A percentile compares a stretch with the other conserved stretches of the same genome.
phyloP scores from a whole-genome alignment of 2,888 invertebrate species.

The Parascotia fuliginaria region DNA sequence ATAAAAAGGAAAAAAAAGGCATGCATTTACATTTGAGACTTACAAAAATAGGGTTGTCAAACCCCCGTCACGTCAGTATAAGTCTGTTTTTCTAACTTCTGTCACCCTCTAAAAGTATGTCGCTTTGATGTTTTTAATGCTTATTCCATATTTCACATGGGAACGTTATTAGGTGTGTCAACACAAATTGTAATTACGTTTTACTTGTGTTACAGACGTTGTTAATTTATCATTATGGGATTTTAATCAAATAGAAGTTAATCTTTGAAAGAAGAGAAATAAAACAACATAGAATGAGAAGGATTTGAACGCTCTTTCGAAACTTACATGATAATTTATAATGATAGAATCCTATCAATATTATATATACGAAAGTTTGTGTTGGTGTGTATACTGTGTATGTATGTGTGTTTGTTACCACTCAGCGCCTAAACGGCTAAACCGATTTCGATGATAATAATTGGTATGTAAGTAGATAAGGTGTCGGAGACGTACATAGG shows the following conservation, averaged over 20 bases:
- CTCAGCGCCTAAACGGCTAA: too few relatives aligned
- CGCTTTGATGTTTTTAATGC: constrained; percentile 54
- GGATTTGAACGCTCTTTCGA: too few relatives aligned
- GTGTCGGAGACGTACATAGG: too few relatives aligned
- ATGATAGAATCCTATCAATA: too few relatives aligned
- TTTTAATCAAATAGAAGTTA: neutral
- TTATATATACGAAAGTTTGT: too few relatives aligned
- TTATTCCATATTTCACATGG: constrained; percentile 51
- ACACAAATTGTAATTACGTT: constrained; percentile 37
- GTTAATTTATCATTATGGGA: constrained; percentile 14
- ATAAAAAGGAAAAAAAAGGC: constrained; percentile 24
- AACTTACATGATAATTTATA: too few relatives aligned
- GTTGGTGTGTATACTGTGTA: too few relatives aligned
- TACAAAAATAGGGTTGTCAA: constrained; percentile 61
- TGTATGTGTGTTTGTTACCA: too few relatives aligned
- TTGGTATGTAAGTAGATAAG: too few relatives aligned
- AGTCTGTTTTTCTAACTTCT: constrained; percentile 48
- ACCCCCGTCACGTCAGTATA: constrained; percentile 51
- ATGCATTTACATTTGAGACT: constrained; percentile 37
- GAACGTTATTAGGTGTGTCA: constrained; percentile 42
- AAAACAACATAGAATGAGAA: too few relatives aligned
- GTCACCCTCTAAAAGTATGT: constrained; percentile 50
- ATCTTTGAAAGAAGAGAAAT: neutral
- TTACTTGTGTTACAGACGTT: constrained; percentile 15
- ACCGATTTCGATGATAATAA: too few relatives aligned